Evolutionary conservation across 1,140 invertebrate genomes (phyloP), one percentile per base, ranked within the genome.

Genomic region (Bombus haemorrhoidalis): DNA sequence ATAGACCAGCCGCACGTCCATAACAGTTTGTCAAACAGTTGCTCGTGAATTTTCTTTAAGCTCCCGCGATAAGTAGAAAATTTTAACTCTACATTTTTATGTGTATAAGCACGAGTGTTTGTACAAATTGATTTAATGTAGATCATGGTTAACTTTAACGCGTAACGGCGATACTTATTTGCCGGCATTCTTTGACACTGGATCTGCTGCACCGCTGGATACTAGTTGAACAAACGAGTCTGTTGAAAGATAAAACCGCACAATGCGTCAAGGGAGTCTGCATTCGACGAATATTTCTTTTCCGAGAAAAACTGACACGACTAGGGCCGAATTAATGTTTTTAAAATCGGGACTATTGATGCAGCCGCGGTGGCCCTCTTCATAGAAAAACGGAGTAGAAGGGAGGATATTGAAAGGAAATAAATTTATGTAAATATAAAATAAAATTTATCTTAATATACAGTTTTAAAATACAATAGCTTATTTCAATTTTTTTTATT

Each of bases 231-330:
- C 89, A 91, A 93, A 93, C 91, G 90, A 91, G 89, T 76, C 91
- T 89, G 92, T 92, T 93, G 92, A 93, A 92, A 93, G 92, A 93
- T 93, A 92, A 93, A 93, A 93, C 92, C 91, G 85, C 92, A 93
- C 92, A 93, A 93, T 92, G 81, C 92, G 39, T 87, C 87, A 75
- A 85, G 32, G 91, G 91, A 71, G 73, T 85, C 85, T 82, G 74
- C 77, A 59, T 85, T 78, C 78, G 59, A 83, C 81, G 32, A 79
- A 84, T 86, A 83, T 85, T 39, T 86, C 81, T 62, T 66, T 92
- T 90, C 87, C 57, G 34, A 69, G 82, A 86, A 87, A 86, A 83
- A 73, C 69, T 86, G 75, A 22, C 22, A 22, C n/a, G 84, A 34
- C 47, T 18, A 53, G 18, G 18, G 5, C 6, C 6, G 47, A 53